A percentile compares a stretch with the other conserved stretches of the same genome.
phyloP scores from a whole-genome alignment of 1,140 invertebrate genomes.

The Heliconius eleuchia region DNA sequence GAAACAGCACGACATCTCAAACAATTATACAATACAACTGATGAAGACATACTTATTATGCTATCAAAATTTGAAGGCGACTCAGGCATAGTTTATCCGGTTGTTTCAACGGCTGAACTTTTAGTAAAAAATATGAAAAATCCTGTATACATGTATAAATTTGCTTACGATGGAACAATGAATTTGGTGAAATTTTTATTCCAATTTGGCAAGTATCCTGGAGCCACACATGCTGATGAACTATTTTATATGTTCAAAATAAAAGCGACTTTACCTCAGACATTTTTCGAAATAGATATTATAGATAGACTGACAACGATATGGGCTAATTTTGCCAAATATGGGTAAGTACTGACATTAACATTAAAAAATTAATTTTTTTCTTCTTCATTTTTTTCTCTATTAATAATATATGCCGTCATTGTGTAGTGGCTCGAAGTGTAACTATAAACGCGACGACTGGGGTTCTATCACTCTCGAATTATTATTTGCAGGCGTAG shows the following conservation, averaged over 20 bases:
- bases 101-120: slow-evolving; percentile 52
- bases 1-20: slow-evolving; percentile 43
- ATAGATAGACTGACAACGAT: slow-evolving; percentile 56
- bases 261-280: slow-evolving; percentile 41
- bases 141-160: slow-evolving; percentile 57
- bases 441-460: not conserved
- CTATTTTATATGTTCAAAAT: slow-evolving; percentile 69
- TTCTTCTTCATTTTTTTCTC: not conserved
- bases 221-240: slow-evolving; percentile 69
- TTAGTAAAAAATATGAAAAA: slow-evolving; percentile 46
- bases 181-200: slow-evolving; percentile 56
- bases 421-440: not conserved
- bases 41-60: slow-evolving; percentile 46
- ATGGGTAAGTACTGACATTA: slow-evolving; percentile 46
- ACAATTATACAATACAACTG: slow-evolving; percentile 52
- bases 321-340: slow-evolving; percentile 72
- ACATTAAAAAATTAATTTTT: not conserved
- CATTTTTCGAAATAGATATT: slow-evolving; percentile 49
- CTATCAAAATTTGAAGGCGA: slow-evolving; percentile 62
- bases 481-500: no score
- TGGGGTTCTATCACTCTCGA: no score
- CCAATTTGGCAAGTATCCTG: slow-evolving; percentile 45
- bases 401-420: not conserved
- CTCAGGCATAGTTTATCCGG: slow-evolving; percentile 55
- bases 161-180: slow-evolving; percentile 56